Base-by-base conservation (phyloP, 2,113 vertebrate genomes). In the Anoura caudifer region DNA sequence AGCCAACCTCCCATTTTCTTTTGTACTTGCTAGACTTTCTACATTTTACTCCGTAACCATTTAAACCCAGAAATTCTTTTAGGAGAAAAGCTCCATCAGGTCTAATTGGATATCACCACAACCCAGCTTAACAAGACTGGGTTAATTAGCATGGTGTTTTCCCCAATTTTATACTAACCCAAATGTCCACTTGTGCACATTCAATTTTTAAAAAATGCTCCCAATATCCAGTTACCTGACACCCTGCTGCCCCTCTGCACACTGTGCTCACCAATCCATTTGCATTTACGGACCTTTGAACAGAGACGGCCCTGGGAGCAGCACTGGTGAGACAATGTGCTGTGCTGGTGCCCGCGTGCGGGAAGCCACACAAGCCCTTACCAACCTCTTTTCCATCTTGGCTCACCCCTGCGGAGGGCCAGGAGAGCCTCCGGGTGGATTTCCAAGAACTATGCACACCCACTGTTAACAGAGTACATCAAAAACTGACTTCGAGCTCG, bases 11-110 rank as follows among this genome's bases (percentile, higher is more conserved):
- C 26, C 69, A 45, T 31, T 81, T 91, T 79, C 91, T 83, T 88
- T 50, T 69, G 41, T n/a, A 92, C 13, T 45, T 81, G 20, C 38
- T 17, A 56, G 11, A 89, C 61, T 75, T 4, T 61, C 54, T 83
- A 80, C 50, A 61, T 70, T 61, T 92, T 54, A 87, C 17, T 93
- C 63, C 38, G 19, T 36, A 65, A 67, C 36, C 22, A 91, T 36
- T 82, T 82, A 80, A 88, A 93, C 26, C 45, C 11, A 67, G 83
- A 59, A 89, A 75, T 84, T 77, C 91, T 50, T 73, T 87, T 90
- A 72, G 43, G 3, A 72, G 87, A 54, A 91, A 76, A 91, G 22
- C 45, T 75, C n/a, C 47, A 45, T 20, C 7, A 0, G 22, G 28
- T 85, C 47, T 92, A 54, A 84, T 4, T 12, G 43, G 33, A 2